Evolutionary conservation across 2,888 invertebrate species (phyloP).

Genomic region (Caradrina clavipalpis): DNA sequence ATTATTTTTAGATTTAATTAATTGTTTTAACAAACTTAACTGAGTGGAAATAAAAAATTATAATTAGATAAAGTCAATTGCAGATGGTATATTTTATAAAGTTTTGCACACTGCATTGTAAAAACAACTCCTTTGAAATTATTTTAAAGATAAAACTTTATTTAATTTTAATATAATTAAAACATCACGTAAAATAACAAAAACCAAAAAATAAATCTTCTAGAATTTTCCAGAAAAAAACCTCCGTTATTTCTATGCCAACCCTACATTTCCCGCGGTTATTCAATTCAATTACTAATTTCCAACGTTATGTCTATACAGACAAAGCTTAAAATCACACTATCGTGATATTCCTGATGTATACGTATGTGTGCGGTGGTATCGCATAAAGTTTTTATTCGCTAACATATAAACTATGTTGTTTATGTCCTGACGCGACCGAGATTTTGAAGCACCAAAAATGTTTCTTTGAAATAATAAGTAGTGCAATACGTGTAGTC

Average conservation of each 20-base stretch:
- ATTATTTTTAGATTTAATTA: background rate
- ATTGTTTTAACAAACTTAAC: background rate
- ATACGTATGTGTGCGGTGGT: conserved; percentile 45
- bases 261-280: conserved; percentile 58
- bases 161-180: background rate
- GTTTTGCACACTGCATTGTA: background rate
- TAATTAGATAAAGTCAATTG: too few species aligned
- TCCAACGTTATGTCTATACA: conserved; percentile 55
- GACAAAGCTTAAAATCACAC: conserved; percentile 63
- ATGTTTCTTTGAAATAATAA: conserved; percentile 63
- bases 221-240: conserved; percentile 40
- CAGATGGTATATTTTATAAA: too few species aligned
- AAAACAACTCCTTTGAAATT: background rate
- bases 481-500: conserved; percentile 51
- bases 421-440: conserved; percentile 77
- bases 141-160: background rate
- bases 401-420: conserved; percentile 66
- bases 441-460: conserved; percentile 68
- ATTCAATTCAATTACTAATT: conserved; percentile 55
- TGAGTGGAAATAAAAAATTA: background rate
- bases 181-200: background rate
- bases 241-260: conserved; percentile 42
- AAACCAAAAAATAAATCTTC: background rate
- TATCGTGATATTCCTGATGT: conserved; percentile 13
- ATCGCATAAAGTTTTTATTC: conserved; percentile 55